phyloP scores from a whole-genome alignment of 2,888 invertebrate species.

The Oxytorus armatus region DNA sequence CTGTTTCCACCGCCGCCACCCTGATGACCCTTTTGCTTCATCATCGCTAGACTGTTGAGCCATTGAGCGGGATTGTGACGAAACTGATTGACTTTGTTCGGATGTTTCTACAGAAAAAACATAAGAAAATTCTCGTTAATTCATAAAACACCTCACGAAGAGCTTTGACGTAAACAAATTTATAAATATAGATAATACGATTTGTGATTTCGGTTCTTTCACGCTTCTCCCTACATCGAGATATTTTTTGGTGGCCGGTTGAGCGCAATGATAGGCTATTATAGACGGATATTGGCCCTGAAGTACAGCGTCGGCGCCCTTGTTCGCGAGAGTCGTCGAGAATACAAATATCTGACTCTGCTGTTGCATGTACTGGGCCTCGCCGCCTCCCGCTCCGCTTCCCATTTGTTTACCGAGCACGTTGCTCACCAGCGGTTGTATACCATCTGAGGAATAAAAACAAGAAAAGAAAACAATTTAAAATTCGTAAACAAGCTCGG shows the following conservation, averaged over 20 bases:
- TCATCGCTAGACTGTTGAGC: slow-evolving; percentile 91
- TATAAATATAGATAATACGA: no score
- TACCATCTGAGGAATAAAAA: slow-evolving; percentile 86
- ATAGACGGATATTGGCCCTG: slow-evolving; percentile 96
- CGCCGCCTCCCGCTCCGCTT: slow-evolving; percentile 91
- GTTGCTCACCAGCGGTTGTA: slow-evolving; percentile 91
- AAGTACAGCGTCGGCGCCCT: slow-evolving; percentile 96
- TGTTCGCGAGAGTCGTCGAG: slow-evolving; percentile 96
- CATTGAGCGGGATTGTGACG: slow-evolving; percentile 93
- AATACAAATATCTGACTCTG: slow-evolving; percentile 99
- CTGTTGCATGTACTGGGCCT: slow-evolving; percentile 96
- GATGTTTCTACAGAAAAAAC: slow-evolving; percentile 89
- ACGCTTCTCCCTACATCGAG: no score
- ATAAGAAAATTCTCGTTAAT: background rate
- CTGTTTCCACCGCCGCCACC: slow-evolving; percentile 85
- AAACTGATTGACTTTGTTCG: slow-evolving; percentile 94
- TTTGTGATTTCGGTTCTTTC: background rate
- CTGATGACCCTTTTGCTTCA: slow-evolving; percentile 89
- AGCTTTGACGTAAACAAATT: no score
- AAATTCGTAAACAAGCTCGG: background rate
- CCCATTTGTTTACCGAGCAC: slow-evolving; percentile 90
- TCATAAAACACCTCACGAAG: no score
- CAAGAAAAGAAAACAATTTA: slow-evolving; percentile 28
- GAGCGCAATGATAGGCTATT: slow-evolving; percentile 97
- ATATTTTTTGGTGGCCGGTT: slow-evolving; percentile 97